Evolutionary conservation across 2,113 vertebrate species (phyloP), one percentile per base, ranked within the genome.

Genomic region (Piaya cayana): DNA sequence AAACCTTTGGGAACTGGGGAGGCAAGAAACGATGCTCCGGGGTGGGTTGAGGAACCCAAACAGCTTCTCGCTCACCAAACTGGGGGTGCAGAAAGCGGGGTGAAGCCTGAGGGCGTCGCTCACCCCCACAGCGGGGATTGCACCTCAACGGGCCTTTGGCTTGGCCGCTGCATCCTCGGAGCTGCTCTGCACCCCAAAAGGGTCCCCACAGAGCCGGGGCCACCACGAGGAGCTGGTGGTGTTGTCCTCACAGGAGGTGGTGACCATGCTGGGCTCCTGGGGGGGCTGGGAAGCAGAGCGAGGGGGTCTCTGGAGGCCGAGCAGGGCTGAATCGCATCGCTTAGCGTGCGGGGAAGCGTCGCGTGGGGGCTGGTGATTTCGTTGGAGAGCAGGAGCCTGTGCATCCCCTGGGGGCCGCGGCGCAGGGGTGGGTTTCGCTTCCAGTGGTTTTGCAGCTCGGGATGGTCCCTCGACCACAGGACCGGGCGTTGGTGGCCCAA

Each of bases 391-490:
- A 22, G 60, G 76, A 64, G 76, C 50, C 39, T 32, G 70, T 1
- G 0, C 43, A 30, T 39, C 39, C 60, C 82, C 34, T 16, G 0
- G 1, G 32, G 59, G 30, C 10, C 3, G 26, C 6, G 1, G 43
- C 1, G 1, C 3, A 2, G 30, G 56, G 52, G 15, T 55, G 65
- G 64, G 60, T 30, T 89, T 64, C 1, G 2, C 82, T 26, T 10
- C 6, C 62, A 36, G 68, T 47, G 36, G 71, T 47, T 82, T 20
- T 17, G 27, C 18, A 50, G 19, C 45, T 19, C 5, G 1, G 11
- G n/a, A 2, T 2, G 1, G 0, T 29, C 27, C 26, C 25, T 26
- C 2, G 0, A 1, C 5, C 0, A 0, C 12, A 13, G 87, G 43
- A 5, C 2, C 0, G 8, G 58, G 47, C n/a, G n/a, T n/a, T n/a